These are phyloP conservation scores for Phylloscopus trochiloides DNA, from an alignment of 2,113 vertebrate genomes.

Conservation along the genomic window DNA sequence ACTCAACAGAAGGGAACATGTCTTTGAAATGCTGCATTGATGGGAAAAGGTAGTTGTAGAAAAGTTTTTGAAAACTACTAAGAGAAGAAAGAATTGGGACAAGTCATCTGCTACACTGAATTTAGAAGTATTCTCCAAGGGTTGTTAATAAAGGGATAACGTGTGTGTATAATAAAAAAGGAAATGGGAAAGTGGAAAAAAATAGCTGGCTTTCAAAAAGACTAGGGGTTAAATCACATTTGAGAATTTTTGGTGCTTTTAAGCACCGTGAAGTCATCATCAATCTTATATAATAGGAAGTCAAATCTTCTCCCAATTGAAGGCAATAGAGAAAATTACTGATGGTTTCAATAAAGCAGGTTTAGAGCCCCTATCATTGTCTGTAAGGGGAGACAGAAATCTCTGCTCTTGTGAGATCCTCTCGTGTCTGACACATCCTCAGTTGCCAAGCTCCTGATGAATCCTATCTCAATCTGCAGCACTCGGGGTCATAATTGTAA, in stretches of 20 bases:
- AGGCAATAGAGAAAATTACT: neutral
- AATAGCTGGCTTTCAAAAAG: neutral
- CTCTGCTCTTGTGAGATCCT: neutral
- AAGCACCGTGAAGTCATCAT: neutral
- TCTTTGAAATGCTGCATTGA: neutral
- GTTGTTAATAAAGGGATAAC: neutral
- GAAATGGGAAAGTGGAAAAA: neutral
- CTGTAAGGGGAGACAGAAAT: neutral
- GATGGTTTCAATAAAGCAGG: neutral
- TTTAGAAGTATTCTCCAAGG: neutral
- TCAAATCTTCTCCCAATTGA: neutral
- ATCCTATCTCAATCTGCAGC: neutral
- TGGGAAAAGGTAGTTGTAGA: neutral
- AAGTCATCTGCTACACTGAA: neutral
- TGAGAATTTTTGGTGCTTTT: neutral
- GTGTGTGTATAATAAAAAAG: neutral
- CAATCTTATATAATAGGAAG: neutral
- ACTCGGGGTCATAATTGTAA: neutral
- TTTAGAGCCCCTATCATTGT: neutral
- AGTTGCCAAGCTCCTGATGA: neutral
- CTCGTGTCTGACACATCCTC: neutral
- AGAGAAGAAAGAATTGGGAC: neutral
- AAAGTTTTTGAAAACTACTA: neutral
- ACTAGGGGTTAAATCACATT: neutral
- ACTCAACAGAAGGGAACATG: neutral